Base-by-base conservation (phyloP, 2,113 vertebrate species). In the Caranx ignobilis region DNA sequence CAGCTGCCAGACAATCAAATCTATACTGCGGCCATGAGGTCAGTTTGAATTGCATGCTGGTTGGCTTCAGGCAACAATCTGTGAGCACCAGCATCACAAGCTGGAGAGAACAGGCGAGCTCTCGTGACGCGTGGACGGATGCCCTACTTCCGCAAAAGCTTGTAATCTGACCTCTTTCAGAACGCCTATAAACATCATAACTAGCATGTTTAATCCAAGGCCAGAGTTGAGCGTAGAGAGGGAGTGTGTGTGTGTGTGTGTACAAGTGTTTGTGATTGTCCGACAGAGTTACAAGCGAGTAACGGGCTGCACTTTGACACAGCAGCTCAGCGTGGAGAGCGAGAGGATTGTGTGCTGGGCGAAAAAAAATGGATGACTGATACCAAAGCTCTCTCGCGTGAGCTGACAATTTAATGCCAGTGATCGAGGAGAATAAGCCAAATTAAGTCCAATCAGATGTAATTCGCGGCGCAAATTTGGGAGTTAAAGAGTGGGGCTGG, bases 81-180 rank as follows among this genome's bases (percentile, higher is more conserved):
- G 73, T 16, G 60, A 64, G 43, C 68, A 62, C 62, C 74, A 48
- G 84, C 57, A 75, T 47, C 64, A 73, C 68, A 15, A 66, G 66
- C 43, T 37, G 16, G 43, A 75, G 57, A 71, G 71, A 85, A 63
- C 78, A 62, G 64, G 45, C 65, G 15, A 35, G 39, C 73, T 61
- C 21, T 47, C 54, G 41, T 21, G 65, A 77, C 66, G 82, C 34
- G 83, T 60, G 60, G n/a, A 84, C 55, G 57, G 52, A 78, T 90
- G 91, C 67, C 90, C 91, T 91, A 92, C 87, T 84, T 93, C 78
- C 4, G 35, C 67, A 80, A 62, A 74, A 71, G 85, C 87, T 82
- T 88, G 87, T 83, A 88, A 92, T 92, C 84, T 91, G 92, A 91
- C 91, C 93, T 88, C 85, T 78, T 88, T 88, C 70, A 18, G 41